Conservation (phyloP, 2,113 vertebrate species). For the Bubo scandiacus region DNA sequence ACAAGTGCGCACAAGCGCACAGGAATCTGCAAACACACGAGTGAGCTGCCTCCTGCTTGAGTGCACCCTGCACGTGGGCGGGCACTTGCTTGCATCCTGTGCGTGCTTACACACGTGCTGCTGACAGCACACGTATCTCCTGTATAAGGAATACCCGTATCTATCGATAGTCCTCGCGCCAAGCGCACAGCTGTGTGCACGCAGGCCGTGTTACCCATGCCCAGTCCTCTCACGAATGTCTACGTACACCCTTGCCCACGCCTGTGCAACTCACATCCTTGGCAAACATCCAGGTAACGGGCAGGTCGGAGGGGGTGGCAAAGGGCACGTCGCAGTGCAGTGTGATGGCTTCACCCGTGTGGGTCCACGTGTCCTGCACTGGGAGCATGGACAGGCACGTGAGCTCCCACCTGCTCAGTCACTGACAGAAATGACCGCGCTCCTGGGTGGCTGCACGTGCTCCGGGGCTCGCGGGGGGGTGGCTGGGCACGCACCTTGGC, state of each 20-base stretch:
- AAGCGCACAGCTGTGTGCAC: not conserved
- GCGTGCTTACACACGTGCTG: accelerated
- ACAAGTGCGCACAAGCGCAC: too few species aligned
- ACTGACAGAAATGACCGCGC: not conserved
- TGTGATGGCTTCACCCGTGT: not conserved
- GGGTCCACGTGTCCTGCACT: not conserved
- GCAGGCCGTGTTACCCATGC: not conserved
- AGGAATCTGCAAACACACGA: accelerated
- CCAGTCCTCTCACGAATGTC: not conserved
- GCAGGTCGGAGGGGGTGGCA: accelerated
- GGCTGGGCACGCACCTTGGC: not conserved
- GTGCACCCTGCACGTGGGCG: accelerated
- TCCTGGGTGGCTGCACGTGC: not conserved
- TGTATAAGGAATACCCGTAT: not conserved
- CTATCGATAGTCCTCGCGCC: not conserved
- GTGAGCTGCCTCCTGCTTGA: not conserved
- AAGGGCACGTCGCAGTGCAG: not conserved
- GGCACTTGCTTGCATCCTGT: not conserved
- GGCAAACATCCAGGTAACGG: not conserved
- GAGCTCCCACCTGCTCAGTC: not conserved
- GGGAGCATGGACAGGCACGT: not conserved
- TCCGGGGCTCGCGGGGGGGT: not conserved
- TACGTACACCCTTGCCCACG: accelerated
- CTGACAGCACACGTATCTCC: not conserved
- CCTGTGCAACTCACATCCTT: not conserved